These are phyloP conservation scores for Numida meleagris DNA, from an alignment of 2,113 vertebrate species.

Conservation along the genomic window DNA sequence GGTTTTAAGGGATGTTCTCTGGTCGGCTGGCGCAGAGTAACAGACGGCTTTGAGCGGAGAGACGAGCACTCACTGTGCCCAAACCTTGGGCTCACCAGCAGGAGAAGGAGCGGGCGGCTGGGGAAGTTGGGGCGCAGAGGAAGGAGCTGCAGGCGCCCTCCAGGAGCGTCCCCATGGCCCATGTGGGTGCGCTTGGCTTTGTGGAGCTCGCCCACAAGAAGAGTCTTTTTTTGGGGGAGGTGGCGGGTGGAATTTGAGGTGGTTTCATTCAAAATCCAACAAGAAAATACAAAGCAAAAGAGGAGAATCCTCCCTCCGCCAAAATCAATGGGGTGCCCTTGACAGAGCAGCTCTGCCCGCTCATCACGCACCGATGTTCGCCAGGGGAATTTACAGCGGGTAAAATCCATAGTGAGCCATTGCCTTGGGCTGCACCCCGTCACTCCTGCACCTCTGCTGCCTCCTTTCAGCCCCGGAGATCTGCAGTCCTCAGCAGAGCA, in stretches of 20 bases:
- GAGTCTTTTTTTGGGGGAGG: no score
- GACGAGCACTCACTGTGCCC: not conserved
- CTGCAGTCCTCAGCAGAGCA: not conserved
- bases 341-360: fast-evolving
- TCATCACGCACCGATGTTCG: fast-evolving
- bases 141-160: not conserved
- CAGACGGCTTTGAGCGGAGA: not conserved
- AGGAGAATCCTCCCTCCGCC: not conserved
- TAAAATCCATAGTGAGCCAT: not conserved
- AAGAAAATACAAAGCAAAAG: not conserved
- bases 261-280: not conserved
- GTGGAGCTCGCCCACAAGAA: not conserved
- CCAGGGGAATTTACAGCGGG: not conserved
- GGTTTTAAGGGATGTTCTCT: not conserved
- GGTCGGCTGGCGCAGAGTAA: not conserved
- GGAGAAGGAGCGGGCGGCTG: not conserved
- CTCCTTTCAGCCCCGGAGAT: fast-evolving
- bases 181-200: not conserved
- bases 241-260: not conserved
- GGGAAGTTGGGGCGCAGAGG: not conserved
- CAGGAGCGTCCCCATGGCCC: fast-evolving
- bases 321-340: fast-evolving
- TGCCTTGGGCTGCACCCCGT: not conserved
- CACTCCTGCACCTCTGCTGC: not conserved
- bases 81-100: not conserved